phyloP scores from a whole-genome alignment of 2,888 invertebrate genomes.

The Agonopterix heracliana region DNA sequence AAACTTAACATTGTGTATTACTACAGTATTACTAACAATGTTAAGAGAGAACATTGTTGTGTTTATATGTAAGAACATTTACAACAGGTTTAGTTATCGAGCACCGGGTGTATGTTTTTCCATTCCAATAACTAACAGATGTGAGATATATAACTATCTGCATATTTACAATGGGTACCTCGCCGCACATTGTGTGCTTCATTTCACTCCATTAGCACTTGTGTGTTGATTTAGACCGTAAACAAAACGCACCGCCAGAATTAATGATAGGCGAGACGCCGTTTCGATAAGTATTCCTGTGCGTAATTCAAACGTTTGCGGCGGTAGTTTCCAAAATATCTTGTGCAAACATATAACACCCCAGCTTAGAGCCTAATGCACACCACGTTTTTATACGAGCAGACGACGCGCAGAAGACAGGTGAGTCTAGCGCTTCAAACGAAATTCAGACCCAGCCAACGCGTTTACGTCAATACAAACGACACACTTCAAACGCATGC shows the following conservation, averaged over 20 bases:
- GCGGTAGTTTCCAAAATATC: slow-evolving; percentile 55
- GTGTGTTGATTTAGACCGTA: slow-evolving; percentile 50
- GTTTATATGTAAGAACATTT: no score
- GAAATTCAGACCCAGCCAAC: no score
- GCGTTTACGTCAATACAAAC: no score
- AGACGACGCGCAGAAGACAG: no score
- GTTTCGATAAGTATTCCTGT: slow-evolving; percentile 39
- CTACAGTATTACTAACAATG: no score
- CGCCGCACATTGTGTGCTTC: slow-evolving; percentile 24
- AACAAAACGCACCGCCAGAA: slow-evolving; percentile 43
- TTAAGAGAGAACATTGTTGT: no score
- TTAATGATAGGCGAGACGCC: slow-evolving; percentile 48
- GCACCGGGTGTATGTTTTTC: no score
- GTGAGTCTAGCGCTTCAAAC: no score
- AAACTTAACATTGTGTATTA: no score
- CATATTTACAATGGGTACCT: slow-evolving; percentile 12
- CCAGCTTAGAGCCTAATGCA: slow-evolving; percentile 17
- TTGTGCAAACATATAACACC: slow-evolving; percentile 34
- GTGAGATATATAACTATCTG: not conserved
- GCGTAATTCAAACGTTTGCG: slow-evolving; percentile 48
- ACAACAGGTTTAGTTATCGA: no score
- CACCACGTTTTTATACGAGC: no score
- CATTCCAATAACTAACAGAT: not conserved
- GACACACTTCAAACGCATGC: no score
- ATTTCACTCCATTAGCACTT: slow-evolving; percentile 57